Base-by-base conservation (phyloP, 1,140 invertebrate genomes). In the Dendroctonus ponderosae region DNA sequence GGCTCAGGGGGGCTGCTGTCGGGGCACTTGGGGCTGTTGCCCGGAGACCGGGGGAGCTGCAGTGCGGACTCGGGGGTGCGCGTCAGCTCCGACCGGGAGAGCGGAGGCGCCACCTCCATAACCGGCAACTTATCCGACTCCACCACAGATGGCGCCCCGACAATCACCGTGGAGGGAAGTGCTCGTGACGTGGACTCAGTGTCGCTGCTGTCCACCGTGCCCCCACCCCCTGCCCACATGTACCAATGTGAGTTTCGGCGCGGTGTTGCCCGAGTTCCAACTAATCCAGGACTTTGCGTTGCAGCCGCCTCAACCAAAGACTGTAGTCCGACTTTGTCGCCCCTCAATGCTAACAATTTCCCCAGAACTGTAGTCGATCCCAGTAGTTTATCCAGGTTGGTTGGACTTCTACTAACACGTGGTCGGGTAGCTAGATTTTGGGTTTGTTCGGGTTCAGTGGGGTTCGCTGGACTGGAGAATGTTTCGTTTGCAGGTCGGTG, bases 21-120 rank as follows among this genome's bases (percentile, higher is more conserved):
- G 49, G 82, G 77, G 1, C 80, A 80, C 46, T 78, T 80, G 39
- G 84, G 77, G 69, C 84, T 75, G 72, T 80, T 80, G 53, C 82
- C 88, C 4, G 90, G 89, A 2, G 91, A 93, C 76, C 80, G 91
- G 46, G 91, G 91, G 59, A 92, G 90, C 73, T 92, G 91, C 78
- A 92, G 90, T 72, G 91, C 91, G n/a, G 92, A 93, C 78, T 92
- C 90, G 14, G 91, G 90, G 14, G 89, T 91, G 2, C 82, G 91
- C 70, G 89, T 91, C 54, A 91, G 89, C 76, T 92, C 90, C 71
- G 91, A 93, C 75, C 80, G 89, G 26, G 89, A 91, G 73, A 89
- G 87, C 70, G 84, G 87, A 7, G 84, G 87, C 7, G 89, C 89
- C 3, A 87, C 87, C 39, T 88, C 87, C 48, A 84, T 86, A 39